These are phyloP conservation scores for Atlantisia rogersi DNA, from an alignment of 2,113 vertebrate genomes.

Conservation along the genomic window DNA sequence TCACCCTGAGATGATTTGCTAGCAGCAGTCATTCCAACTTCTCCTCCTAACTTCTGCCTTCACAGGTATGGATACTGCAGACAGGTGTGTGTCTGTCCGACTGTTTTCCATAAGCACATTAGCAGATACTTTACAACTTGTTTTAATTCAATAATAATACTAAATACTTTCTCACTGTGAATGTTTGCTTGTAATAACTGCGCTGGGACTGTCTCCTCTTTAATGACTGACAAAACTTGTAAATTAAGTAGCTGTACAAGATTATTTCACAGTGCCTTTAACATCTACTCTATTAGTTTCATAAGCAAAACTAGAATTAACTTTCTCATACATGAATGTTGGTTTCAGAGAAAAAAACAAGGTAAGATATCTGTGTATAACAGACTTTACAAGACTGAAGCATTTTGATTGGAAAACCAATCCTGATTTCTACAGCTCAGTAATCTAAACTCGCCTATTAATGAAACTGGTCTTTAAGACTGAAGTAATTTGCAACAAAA, in stretches of 20 bases:
- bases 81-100: rapidly evolving
- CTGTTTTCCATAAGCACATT: neutral
- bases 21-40: neutral
- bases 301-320: neutral
- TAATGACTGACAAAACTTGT: neutral
- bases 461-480: neutral
- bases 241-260: neutral
- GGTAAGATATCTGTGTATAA: neutral
- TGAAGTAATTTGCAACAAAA: neutral
- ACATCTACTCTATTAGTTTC: neutral
- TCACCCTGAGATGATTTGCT: constrained; percentile 1
- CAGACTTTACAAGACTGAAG: neutral
- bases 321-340: neutral
- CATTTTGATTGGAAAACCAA: neutral
- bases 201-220: neutral
- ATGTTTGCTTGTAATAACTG: neutral
- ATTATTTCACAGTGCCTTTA: neutral
- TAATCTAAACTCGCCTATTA: neutral
- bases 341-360: neutral
- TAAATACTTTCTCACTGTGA: neutral
- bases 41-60: neutral
- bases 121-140: neutral
- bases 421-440: neutral
- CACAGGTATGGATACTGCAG: neutral
- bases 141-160: neutral